These are phyloP conservation scores for Barnardius zonarius DNA, from an alignment of 2,113 vertebrate genomes.

Conservation along the genomic window DNA sequence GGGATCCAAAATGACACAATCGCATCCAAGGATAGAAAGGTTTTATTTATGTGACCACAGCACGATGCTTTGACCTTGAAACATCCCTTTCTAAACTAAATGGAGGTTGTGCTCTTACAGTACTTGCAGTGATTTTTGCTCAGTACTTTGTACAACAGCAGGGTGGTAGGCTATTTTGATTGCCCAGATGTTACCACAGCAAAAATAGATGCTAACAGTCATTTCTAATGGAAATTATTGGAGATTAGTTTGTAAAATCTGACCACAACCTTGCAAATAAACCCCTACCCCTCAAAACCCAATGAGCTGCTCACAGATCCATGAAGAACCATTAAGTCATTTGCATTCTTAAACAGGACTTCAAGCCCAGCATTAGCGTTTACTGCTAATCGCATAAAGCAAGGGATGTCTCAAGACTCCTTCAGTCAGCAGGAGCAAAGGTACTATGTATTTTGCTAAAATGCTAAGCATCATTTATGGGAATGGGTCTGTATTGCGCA, in stretches of 20 bases:
- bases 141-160: rapidly evolving
- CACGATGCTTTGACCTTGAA: neutral
- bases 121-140: neutral
- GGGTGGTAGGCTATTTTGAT: neutral
- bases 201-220: neutral
- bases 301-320: neutral
- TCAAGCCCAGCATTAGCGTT: neutral
- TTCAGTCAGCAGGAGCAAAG: neutral
- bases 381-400: neutral
- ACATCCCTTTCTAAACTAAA: neutral
- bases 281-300: neutral
- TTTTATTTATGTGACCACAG: neutral
- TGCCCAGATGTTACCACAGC: neutral
- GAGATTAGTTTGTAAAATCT: neutral
- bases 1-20: neutral
- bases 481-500: neutral
- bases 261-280: neutral
- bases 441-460: neutral
- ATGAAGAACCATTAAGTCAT: neutral
- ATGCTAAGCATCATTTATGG: neutral
- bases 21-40: neutral
- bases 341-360: neutral
- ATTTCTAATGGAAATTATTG: neutral
- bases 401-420: neutral
- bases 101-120: neutral